Conservation (phyloP, 1,140 invertebrate species). For the Acarapis woodi region DNA sequence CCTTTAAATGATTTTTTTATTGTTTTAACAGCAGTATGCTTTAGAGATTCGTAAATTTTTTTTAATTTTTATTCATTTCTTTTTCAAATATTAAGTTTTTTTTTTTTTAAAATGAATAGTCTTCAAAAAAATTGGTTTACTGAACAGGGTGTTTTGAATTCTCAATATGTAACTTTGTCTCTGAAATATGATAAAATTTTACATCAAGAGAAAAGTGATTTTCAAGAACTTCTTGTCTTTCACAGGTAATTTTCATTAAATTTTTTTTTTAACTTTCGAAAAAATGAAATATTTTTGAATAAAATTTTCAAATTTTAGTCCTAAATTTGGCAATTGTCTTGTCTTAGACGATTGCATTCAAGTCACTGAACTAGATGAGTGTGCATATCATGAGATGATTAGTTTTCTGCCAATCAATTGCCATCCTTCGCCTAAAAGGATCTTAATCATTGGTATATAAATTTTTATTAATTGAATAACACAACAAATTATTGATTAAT, state of each 20-base stretch:
- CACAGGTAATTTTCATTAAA: no score
- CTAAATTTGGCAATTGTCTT: constrained; percentile 54
- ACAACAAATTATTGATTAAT: no score
- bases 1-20: no score
- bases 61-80: no score
- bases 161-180: constrained; percentile 30
- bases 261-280: no score
- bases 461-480: no score
- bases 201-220: constrained; percentile 48
- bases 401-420: constrained; percentile 66
- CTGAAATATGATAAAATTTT: constrained; percentile 57
- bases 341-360: constrained; percentile 90
- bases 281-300: constrained; percentile 3
- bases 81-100: neutral
- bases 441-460: constrained; percentile 56
- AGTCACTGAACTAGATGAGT: constrained; percentile 83
- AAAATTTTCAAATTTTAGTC: constrained; percentile 22
- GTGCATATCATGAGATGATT: constrained; percentile 96
- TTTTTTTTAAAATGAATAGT: constrained; percentile 21
- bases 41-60: no score
- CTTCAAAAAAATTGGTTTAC: constrained; percentile 63
- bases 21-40: no score
- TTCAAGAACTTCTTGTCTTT: constrained; percentile 62
- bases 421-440: constrained; percentile 66
- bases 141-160: constrained; percentile 28